These are phyloP conservation scores for Zoroaster sp. DNA, from an alignment of 53 echinoderm and acorn worm species.

Conservation along the genomic window DNA sequence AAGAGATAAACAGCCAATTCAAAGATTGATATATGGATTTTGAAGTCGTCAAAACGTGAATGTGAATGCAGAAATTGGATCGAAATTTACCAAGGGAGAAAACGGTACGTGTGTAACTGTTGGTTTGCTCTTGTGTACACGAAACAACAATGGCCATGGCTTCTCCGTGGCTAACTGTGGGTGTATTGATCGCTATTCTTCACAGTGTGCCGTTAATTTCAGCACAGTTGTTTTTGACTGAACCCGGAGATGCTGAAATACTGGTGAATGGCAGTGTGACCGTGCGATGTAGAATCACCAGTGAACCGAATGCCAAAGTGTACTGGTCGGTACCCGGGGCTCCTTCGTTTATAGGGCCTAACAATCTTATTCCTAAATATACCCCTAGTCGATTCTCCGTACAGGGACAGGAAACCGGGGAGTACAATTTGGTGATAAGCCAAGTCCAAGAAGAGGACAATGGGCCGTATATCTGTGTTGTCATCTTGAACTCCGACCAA, in stretches of 20 bases:
- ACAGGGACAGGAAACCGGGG: neutral
- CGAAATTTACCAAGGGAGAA: neutral
- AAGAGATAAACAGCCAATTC: neutral
- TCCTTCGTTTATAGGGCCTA: neutral
- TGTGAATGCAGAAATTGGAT: neutral
- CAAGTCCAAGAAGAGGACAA: neutral
- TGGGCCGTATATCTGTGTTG: slow-evolving; percentile 28
- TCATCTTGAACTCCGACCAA: neutral
- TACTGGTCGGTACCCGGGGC: slow-evolving; percentile 27
- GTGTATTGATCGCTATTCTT: neutral
- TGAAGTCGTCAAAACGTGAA: neutral
- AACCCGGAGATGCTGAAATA: slow-evolving; percentile 45
- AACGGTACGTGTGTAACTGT: neutral
- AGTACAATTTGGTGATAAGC: slow-evolving; percentile 27
- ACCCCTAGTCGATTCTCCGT: neutral
- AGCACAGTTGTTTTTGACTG: slow-evolving; percentile 4
- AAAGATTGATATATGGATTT: neutral
- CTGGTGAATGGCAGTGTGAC: neutral
- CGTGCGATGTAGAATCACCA: neutral
- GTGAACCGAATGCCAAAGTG: neutral
- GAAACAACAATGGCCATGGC: slow-evolving; percentile 20
- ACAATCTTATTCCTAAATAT: neutral
- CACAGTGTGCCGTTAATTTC: neutral
- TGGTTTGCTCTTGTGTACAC: neutral
- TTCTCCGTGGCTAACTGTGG: neutral